Percentiles rank a stretch among this genome's conserved stretches.
phyloP scores from a whole-genome alignment of 2,113 vertebrate species.

The Platichthys stellatus region DNA sequence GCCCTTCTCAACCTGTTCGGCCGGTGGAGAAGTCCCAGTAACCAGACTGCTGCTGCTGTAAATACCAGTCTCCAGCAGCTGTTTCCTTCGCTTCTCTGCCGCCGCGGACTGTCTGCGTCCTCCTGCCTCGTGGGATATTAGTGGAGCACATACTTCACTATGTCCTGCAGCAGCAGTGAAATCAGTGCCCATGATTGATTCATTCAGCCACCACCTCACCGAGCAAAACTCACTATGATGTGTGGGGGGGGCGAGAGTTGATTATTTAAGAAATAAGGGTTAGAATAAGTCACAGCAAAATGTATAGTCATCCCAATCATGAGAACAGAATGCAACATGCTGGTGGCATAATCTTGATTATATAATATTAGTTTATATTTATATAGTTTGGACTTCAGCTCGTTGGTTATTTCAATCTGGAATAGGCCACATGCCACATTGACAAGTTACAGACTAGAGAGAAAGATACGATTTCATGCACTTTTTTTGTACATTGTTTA shows the following conservation, averaged over 20 bases:
- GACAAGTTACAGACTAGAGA: no score
- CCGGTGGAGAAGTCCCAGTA: neutral
- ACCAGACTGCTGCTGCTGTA: conserved; percentile 1
- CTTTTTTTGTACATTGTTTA: no score
- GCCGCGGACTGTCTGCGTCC: conserved; percentile 1
- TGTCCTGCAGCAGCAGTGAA: neutral
- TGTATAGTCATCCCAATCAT: no score
- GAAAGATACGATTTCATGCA: no score
- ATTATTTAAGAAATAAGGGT: neutral
- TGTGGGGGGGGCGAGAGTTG: no score
- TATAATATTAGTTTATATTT: no score
- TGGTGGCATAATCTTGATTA: no score
- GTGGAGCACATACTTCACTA: neutral
- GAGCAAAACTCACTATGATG: neutral
- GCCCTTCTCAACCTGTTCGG: conserved; percentile 4
- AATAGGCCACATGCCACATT: no score
- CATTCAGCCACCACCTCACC: neutral
- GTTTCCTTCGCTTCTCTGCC: conserved; percentile 26
- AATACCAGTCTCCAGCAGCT: conserved; percentile 48
- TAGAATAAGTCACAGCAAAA: neutral
- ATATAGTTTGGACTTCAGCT: no score
- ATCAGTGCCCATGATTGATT: neutral
- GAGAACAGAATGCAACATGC: neutral
- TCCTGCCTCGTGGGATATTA: conserved; percentile 8
- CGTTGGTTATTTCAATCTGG: no score